Evolutionary conservation across 2,888 invertebrate genomes (phyloP), one percentile per base, ranked within the genome.

Genomic region (Cryptops parisi): DNA sequence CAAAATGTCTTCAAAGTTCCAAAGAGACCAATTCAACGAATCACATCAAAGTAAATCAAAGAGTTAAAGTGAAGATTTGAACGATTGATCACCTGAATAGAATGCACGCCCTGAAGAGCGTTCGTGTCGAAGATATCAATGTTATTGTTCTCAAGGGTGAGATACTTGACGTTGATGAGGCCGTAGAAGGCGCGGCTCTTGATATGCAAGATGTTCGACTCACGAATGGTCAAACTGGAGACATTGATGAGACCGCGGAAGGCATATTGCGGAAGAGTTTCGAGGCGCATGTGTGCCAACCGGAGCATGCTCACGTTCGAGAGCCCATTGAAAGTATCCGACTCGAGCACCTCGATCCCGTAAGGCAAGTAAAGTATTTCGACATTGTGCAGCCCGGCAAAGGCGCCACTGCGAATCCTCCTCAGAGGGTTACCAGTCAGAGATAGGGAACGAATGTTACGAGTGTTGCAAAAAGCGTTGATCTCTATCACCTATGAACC

Each of bases 401-500:
- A 90, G 1, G 89, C 86, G 58, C 83, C 81, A 39, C 81, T 80
- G 57, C 85, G 80, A 58, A 93, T 79, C 60, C 78, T 61, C 49
- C 64, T 79, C 60, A 86, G 78, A 0, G 89, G 84, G 70, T 94
- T 94, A 67, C 87, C 82, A 61, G 80, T 80, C 56, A 94, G 72
- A 47, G 88, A 78, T 58, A 94, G 79, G 59, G 85, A 72, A 63
- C 81, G 81, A 55, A 94, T 78, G 67, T 82, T 83, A 55, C 84
- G 83, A 6, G 90, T 85, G 46, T 88, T 88, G 2, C 84, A 40
- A 64, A 93, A 91, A 22, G 87, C 84, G 66, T 84, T 83, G 4
- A 81, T 80, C 57, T 76, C 76, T 2, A 74, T 64, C 60, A 80
- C 74, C n/a, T n/a, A n/a, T n/a, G n/a, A n/a, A n/a, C n/a, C n/a